Conservation (phyloP, 2,113 vertebrate species). For the Speoplatyrhinus poulsoni region DNA sequence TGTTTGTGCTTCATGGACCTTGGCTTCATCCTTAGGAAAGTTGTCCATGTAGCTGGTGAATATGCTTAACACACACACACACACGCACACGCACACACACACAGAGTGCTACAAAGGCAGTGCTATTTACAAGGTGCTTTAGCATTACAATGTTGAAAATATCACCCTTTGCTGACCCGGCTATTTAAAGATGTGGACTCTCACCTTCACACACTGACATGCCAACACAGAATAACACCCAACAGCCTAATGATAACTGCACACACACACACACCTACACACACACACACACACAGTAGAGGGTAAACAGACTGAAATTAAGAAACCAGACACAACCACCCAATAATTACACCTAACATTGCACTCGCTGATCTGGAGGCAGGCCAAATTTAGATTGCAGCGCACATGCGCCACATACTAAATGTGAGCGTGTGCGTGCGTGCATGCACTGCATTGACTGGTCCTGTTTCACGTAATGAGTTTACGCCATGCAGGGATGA, state of each 20-base stretch:
- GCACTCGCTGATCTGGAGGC: not conserved
- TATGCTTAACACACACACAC: conserved; percentile 35
- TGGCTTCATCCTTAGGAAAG: conserved; percentile 35
- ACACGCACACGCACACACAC: conserved; percentile 28
- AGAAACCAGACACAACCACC: conserved; percentile 23
- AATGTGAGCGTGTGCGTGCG: conserved; percentile 25
- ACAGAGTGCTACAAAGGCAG: conserved; percentile 38
- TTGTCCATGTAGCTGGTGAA: conserved; percentile 19
- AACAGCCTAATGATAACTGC: conserved; percentile 6
- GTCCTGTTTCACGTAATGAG: conserved; percentile 39
- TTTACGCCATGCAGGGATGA: conserved; percentile 27
- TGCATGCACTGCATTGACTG: conserved; percentile 34
- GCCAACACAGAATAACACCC: conserved; percentile 19
- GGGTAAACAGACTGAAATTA: conserved; percentile 13
- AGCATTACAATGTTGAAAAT: conserved; percentile 21
- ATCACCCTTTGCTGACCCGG: conserved; percentile 11
- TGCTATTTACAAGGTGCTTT: conserved; percentile 32
- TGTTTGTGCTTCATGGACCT: conserved; percentile 36
- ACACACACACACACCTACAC: no score
- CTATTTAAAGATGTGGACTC: conserved; percentile 44
- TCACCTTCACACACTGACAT: conserved; percentile 32
- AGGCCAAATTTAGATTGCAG: conserved; percentile 4
- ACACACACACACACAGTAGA: not conserved
- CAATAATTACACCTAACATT: conserved; percentile 11
- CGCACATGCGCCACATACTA: conserved; percentile 27